Conservation (phyloP, 2,113 vertebrate genomes). For the Psittacula cyanocephala region DNA sequence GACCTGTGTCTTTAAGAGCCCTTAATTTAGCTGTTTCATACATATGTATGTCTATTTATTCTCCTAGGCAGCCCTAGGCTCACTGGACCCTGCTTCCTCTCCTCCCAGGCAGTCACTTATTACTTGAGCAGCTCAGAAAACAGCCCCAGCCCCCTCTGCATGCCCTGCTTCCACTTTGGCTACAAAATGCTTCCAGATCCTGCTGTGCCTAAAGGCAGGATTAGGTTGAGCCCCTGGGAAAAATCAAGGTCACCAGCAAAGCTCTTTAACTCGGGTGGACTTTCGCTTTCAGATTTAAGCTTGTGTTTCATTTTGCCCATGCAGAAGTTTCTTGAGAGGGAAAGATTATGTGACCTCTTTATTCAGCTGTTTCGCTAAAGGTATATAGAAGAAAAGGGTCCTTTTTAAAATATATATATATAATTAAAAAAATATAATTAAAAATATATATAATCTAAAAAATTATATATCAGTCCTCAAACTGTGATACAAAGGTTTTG, state of each 20-base stretch:
- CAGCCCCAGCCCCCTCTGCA: not conserved
- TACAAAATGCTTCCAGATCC: not conserved
- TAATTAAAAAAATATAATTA: not conserved
- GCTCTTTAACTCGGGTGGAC: not conserved
- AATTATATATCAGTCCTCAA: not conserved
- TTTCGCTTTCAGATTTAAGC: not conserved
- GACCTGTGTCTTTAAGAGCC: not conserved
- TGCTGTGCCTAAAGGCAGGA: not conserved
- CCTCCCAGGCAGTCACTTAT: not conserved
- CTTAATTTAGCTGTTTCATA: not conserved
- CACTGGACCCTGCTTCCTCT: not conserved
- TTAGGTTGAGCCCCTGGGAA: not conserved
- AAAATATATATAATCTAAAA: too few species aligned
- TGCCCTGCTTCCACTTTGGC: rapidly evolving
- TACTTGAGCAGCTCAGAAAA: not conserved
- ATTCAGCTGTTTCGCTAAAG: not conserved
- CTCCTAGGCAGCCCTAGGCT: not conserved
- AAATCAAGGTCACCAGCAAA: not conserved
- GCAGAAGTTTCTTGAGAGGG: not conserved
- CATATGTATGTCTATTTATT: not conserved
- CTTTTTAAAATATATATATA: not conserved
- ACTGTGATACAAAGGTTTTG: not conserved
- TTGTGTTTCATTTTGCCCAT: not conserved
- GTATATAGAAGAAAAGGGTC: not conserved
- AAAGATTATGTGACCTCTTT: not conserved